phyloP scores from a whole-genome alignment of 64 coral and sea anemone genomes.

The Astreopora myriophthalma region DNA sequence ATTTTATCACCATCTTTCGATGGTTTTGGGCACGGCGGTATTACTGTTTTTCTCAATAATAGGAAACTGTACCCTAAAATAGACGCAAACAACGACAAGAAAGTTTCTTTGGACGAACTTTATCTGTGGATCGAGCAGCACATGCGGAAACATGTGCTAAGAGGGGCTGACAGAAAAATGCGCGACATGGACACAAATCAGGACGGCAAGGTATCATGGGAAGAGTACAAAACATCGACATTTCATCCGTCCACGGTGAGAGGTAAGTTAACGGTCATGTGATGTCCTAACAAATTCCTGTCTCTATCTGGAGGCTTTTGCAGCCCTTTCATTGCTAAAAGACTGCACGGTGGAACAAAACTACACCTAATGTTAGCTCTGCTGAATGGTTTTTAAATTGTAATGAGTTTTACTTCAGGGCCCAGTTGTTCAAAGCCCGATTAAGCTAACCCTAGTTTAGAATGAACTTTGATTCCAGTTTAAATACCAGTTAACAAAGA shows the following conservation, averaged over 20 bases:
- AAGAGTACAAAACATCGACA: constrained; percentile 45
- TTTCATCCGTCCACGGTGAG: background rate
- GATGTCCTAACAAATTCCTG: background rate
- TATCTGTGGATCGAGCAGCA: constrained; percentile 78
- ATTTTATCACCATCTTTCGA: background rate
- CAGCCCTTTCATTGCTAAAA: no score
- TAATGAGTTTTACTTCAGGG: no score
- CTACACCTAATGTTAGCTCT: no score
- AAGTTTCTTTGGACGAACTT: constrained; percentile 73
- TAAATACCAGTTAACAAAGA: no score
- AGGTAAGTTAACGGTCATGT: constrained; percentile 8
- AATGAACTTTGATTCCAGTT: background rate
- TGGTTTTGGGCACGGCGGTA: background rate
- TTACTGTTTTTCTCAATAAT: background rate
- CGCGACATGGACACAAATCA: constrained; percentile 71
- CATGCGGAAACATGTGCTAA: constrained; percentile 81
- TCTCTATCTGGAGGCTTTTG: no score
- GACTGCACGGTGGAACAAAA: no score
- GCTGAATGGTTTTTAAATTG: no score
- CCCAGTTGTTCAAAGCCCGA: no score
- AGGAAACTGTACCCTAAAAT: constrained; percentile 77
- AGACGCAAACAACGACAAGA: constrained; percentile 73
- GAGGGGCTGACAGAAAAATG: constrained; percentile 45
- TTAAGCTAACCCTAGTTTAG: no score
- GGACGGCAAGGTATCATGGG: constrained; percentile 76